These are phyloP conservation scores for Pogona vitticeps DNA, from an alignment of 2,113 vertebrate genomes.

Conservation along the genomic window DNA sequence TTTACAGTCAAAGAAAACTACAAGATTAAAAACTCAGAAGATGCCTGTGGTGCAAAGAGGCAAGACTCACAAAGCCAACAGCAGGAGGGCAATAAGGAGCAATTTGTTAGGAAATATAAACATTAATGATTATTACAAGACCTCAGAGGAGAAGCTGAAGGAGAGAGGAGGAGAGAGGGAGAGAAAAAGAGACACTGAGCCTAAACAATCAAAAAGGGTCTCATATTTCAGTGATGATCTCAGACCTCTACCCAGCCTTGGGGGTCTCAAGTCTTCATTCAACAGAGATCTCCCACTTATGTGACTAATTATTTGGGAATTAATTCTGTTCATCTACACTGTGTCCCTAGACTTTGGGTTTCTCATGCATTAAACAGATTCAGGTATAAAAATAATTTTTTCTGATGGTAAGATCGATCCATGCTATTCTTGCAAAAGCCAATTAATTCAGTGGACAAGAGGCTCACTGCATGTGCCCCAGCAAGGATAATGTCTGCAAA, in stretches of 20 bases:
- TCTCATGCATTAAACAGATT: conserved; percentile 60
- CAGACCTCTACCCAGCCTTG: not conserved
- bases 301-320: not conserved
- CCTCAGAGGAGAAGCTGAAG: not conserved
- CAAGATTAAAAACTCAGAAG: not conserved
- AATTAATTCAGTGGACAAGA: conserved; percentile 55
- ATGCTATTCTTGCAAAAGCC: conserved; percentile 61
- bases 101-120: not conserved
- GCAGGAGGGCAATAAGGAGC: not conserved
- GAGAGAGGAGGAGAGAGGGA: not conserved
- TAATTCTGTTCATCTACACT: not conserved
- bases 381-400: conserved; percentile 55
- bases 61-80: not conserved
- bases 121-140: conserved; percentile 9
- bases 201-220: not conserved
- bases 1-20: not conserved
- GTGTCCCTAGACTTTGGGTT: conserved; percentile 5
- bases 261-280: not conserved
- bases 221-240: not conserved
- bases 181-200: not conserved
- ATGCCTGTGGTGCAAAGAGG: not conserved
- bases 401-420: conserved; percentile 38
- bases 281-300: no score
- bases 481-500: conserved; percentile 65
- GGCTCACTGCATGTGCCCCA: conserved; percentile 49